Evolutionary conservation across 2,888 invertebrate species (phyloP), one percentile per base, ranked within the genome.

Genomic region (Tachystola acroxantha): DNA sequence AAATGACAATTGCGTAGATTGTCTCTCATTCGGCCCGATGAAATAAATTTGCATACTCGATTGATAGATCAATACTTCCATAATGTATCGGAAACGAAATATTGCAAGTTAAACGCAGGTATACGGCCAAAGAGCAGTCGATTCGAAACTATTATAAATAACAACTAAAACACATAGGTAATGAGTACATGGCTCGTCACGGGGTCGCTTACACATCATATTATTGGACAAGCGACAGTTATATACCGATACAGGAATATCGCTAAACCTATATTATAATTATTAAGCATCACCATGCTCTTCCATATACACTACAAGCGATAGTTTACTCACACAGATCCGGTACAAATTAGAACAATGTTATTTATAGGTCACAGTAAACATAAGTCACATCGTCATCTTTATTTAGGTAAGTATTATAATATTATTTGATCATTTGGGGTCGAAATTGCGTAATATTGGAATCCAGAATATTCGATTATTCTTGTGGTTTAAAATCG

Each of bases 221-320:
- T 53, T 65, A 64, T 60, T 59, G 54, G 62, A 68, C 58, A 79
- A 79, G 79, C 80, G 72, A 77, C 73, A 74, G 60, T 61, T 63
- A 72, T 70, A 16, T 16, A 16, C 16, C 71, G 62, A 63, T 65
- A 71, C 60, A 61, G 63, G 58, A 59, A 55, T 58, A 66, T 64
- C 51, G 53, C 77, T 74, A 74, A 53, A 60, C 64, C 60, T 60
- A 55, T 54, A 27, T 50, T 55, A 52, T 70, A 59, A 53, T 53
- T 53, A 61, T 57, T 50, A 62, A 68, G 78, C 77, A 70, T 68
- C 74, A 66, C 62, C 82, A 84, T 82, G 82, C 84, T 67, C 69
- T 59, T 71, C 73, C 72, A 81, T 71, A 80, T 71, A 76, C 65
- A 78, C 82, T 84, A 84, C 78, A 84, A 84, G 84, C 84, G 62